Base-by-base conservation (phyloP, 1,140 invertebrate species). In the Formica exsecta region DNA sequence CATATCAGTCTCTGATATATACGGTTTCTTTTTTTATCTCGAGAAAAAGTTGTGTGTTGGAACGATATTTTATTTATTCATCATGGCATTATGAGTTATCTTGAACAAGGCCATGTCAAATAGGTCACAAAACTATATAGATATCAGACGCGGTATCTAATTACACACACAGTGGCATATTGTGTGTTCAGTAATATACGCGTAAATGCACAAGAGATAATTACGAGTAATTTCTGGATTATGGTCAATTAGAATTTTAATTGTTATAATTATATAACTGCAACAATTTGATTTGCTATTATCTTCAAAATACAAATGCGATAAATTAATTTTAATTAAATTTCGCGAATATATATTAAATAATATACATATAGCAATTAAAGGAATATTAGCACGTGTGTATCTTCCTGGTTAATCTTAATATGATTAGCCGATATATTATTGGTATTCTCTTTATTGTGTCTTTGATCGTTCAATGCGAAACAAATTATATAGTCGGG, bases 401-500 rank as follows among this genome's bases (percentile, higher is more conserved):
- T 29, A 25, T 61, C 51, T 73, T 13, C 19, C 86, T 62, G 62
- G 38, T 41, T 75, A 76, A 38, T 36, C 64, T 73, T 83, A 73
- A 83, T 74, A 19, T 5, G 38, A 74, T 83, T 83, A 74, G 68
- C 41, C 22, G 57, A 11, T 59, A 70, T 62, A 71, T 80, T 76
- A 88, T 91, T 87, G 87, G 59, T 81, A 87, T 89, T 70, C 32
- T 87, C 74, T 92, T 92, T 90, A 90, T 92, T 92, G 70, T 84
- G 80, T 86, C 57, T 57, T 90, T 86, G 68, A 62, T 89, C 65
- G 86, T 86, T 88, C 85, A 64, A 89, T 90, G 92, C 87, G 88
- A 91, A 92, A 92, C 89, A 92, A 92, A 93, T 93, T 89, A 90
- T 88, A 91, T 77, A 91, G 75, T 92, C 90, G 87, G 87, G 90